Evolutionary conservation across 2,888 invertebrate genomes (phyloP).

Genomic region (Perdita meconis): DNA sequence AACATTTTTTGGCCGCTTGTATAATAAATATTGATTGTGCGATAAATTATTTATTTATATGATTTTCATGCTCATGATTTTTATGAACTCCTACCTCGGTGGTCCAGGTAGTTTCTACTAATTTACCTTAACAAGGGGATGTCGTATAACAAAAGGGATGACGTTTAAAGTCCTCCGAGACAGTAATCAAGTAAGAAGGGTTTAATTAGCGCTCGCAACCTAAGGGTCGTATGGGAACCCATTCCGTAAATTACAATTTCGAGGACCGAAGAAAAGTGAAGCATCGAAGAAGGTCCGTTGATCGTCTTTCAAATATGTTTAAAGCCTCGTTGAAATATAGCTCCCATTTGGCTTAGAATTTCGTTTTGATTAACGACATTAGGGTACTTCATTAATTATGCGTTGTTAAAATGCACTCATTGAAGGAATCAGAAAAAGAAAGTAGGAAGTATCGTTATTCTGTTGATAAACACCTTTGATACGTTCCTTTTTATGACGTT

Average conservation of each 20-base stretch:
- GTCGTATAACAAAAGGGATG: constrained; percentile 22
- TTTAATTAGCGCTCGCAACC: constrained; percentile 73
- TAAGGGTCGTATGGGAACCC: constrained; percentile 61
- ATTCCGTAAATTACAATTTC: constrained; percentile 77
- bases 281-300: neutral
- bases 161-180: constrained; percentile 16
- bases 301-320: too few relatives aligned
- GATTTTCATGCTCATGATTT: too few relatives aligned
- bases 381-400: too few relatives aligned
- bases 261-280: constrained; percentile 64
- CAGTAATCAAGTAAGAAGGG: constrained; percentile 35
- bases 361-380: too few relatives aligned
- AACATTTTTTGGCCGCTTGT: too few relatives aligned
- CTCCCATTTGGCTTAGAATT: too few relatives aligned
- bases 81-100: neutral
- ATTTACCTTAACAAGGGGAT: neutral
- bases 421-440: neutral
- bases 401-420: neutral
- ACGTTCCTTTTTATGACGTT: constrained; percentile 13
- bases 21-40: too few relatives aligned
- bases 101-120: neutral
- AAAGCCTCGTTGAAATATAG: too few relatives aligned
- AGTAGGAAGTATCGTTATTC: neutral
- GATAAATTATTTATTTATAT: too few relatives aligned
- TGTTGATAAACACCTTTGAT: constrained; percentile 10